Evolutionary conservation across 2,797 vertebrate genomes (phyloP).

Genomic region (Selene dorsalis): DNA sequence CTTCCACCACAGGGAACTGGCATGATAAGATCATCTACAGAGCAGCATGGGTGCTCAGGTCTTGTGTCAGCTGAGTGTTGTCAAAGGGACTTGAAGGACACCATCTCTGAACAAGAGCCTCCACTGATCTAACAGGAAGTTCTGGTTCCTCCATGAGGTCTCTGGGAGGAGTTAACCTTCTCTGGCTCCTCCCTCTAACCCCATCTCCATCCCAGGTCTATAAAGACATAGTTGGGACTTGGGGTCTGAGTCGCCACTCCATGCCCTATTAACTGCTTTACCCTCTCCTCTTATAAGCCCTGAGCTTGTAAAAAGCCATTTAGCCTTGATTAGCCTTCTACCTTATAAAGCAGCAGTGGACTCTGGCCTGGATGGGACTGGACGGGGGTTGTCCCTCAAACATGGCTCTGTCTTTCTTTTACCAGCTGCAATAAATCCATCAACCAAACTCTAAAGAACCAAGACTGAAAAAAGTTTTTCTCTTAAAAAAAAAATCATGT

Average conservation of each 20-base stretch:
- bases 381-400: slow-evolving; percentile 55
- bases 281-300: slow-evolving; percentile 86
- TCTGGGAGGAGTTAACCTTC: slow-evolving; percentile 9
- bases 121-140: neutral
- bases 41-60: neutral
- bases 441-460: slow-evolving; percentile 13
- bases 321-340: slow-evolving; percentile 90
- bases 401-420: slow-evolving; percentile 61
- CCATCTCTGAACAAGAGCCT: neutral
- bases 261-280: slow-evolving; percentile 82
- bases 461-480: neutral
- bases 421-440: slow-evolving; percentile 76
- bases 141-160: neutral
- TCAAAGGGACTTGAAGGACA: slow-evolving; percentile 9
- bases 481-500: slow-evolving; percentile 14
- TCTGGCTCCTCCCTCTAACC: slow-evolving; percentile 51
- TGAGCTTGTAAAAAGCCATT: slow-evolving; percentile 91
- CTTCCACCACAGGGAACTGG: neutral
- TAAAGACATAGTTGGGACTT: slow-evolving; percentile 62
- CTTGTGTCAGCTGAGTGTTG: neutral
- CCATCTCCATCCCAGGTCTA: slow-evolving; percentile 49
- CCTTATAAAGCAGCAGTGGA: slow-evolving; percentile 85
- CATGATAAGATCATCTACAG: neutral
- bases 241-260: slow-evolving; percentile 59
- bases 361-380: slow-evolving; percentile 46